Base-by-base conservation (phyloP, 2,888 invertebrate genomes). In the Rhamphomyia laevipes region DNA sequence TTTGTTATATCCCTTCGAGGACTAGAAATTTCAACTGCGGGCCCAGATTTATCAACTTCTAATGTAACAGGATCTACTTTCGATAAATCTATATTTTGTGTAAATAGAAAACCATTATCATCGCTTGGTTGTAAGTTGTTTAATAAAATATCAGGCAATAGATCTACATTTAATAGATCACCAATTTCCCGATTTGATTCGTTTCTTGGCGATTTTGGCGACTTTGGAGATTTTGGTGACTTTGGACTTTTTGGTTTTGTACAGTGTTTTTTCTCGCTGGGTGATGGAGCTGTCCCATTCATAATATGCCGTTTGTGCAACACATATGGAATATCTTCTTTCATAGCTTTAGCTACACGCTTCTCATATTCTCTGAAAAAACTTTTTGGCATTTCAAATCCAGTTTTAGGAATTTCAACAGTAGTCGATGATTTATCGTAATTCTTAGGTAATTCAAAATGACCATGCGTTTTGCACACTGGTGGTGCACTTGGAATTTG, bases 301-400 rank as follows among this genome's bases (percentile, higher is more conserved):
- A 88, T 85, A 2, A 88, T 77, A 63, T 89, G 88, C 4, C 88
- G 76, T 62, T 89, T 89, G 63, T 89, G 88, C 45, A 89, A 71
- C 7, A 86, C 85, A 60, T 90, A 90, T 0, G 89, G 86, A 62
- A 90, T 89, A 57, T 89, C 89, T 56, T 82, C 82, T 57, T 78
- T 71, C 0, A 70, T 51, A 0, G 62, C 57, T 52, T 69, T 69
- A 11, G 66, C 59, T 30, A 75, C 73, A 46, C 79, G 74, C 35
- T 76, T 73, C 51, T 80, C 80, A 50, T 78, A 79, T 52, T 82
- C 77, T 59, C 82, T 78, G 59, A 83, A 83, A 60, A 83, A 82
- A 59, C 81, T 82, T 63, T 83, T 84, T 3, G 83, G 82, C 48
- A 83, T 73, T 66, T 84, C 83, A 59, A 84, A 83, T 31, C 77